Evolutionary conservation across 2,113 vertebrate species (phyloP), one percentile per base, ranked within the genome.

Genomic region (Sapajus apella): DNA sequence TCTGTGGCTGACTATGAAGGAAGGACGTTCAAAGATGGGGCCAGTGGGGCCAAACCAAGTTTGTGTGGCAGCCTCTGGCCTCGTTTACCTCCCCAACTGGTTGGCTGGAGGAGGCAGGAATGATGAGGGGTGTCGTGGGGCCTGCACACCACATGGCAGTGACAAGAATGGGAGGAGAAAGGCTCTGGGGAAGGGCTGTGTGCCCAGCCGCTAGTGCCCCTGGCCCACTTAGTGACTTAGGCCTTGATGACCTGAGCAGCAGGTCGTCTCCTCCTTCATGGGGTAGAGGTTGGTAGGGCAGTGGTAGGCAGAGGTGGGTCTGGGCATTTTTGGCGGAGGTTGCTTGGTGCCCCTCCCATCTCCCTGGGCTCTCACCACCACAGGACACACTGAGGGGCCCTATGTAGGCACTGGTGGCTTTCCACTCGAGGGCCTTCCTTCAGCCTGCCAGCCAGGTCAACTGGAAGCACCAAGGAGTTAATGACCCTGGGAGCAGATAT

Each of bases 161-260:
- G n/a, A 37, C 86, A 77, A 37, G 68, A 64, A 56, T n/a, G 16
- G 17, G 8, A 75, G 37, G n/a, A 73, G 81, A 72, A 85, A 45
- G 11, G 55, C 9, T 37, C 7, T 1, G 37, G 23, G 37, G 12
- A 35, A 11, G 17, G 13, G 14, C 1, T 5, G 5, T 12, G 0
- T 30, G 58, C 20, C 43, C 1, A 7, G 52, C 2, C 6, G 37
- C 18, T 32, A 3, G 27, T 37, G 11, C 52, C 55, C 5, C 0
- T 50, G 66, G 61, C 25, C 55, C 32, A 4, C 10, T 32, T 14
- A 2, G 90, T 16, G 32, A 64, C 92, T 82, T 43, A 23, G 68
- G 23, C 52, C 10, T 35, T 37, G 35, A 32, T 16, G 37, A 47
- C 25, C 43, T 23, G 8, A 88, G 16, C 20, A 45, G 18, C 56